Conservation (phyloP, 2,113 vertebrate species). For the Cynocephalus volans region DNA sequence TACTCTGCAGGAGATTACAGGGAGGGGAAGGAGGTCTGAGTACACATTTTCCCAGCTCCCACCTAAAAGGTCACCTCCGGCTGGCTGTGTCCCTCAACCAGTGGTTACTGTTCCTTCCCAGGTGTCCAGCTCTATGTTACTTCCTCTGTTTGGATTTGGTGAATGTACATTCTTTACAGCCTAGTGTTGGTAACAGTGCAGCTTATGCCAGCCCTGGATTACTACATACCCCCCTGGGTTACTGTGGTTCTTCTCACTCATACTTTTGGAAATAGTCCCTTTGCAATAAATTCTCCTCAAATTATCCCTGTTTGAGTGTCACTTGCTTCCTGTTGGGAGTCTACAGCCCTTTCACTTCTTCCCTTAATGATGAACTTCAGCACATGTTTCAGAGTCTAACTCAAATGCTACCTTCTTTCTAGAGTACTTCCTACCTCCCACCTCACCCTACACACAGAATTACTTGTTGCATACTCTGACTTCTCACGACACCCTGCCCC, state of each 20-base stretch:
- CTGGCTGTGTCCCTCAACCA: not conserved
- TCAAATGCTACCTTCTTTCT: not conserved
- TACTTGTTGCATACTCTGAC: too few species aligned
- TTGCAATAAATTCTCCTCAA: not conserved
- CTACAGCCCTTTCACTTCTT: not conserved
- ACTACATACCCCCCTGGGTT: not conserved
- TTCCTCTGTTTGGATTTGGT: not conserved
- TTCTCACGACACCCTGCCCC: too few species aligned
- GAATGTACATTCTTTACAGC: not conserved
- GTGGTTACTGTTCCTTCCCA: not conserved
- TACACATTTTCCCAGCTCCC: not conserved
- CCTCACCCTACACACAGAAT: not conserved
- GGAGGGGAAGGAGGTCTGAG: not conserved
- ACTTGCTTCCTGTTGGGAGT: not conserved
- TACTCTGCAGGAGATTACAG: not conserved
- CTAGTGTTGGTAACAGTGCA: too few species aligned
- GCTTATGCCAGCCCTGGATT: not conserved
- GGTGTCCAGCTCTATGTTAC: not conserved
- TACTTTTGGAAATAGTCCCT: not conserved
- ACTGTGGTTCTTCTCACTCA: not conserved
- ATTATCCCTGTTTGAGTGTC: not conserved
- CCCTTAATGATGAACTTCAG: not conserved
- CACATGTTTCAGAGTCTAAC: not conserved
- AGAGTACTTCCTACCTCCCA: not conserved
- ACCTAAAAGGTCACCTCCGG: not conserved